These are phyloP conservation scores for Alouatta palliata DNA, from an alignment of 2,113 vertebrate species.

Conservation along the genomic window DNA sequence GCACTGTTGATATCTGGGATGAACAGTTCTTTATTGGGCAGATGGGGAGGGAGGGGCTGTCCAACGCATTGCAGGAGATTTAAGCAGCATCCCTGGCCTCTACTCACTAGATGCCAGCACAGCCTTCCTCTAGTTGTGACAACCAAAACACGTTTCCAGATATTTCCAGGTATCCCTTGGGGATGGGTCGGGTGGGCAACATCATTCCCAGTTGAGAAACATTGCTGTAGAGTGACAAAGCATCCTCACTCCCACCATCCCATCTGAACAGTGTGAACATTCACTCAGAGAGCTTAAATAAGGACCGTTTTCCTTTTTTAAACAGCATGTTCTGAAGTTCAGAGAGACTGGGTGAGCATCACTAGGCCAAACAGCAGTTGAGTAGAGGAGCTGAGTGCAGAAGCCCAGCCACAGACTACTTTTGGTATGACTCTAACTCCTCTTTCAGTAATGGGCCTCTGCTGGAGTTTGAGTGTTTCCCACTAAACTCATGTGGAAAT, in stretches of 20 bases:
- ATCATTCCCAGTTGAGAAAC: not conserved
- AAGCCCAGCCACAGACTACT: not conserved
- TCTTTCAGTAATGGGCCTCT: rapidly evolving
- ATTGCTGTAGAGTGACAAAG: not conserved
- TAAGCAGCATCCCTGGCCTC: not conserved
- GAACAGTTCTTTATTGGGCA: rapidly evolving
- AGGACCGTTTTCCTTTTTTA: rapidly evolving
- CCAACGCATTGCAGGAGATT: rapidly evolving
- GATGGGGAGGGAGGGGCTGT: not conserved
- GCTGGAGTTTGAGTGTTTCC: not conserved
- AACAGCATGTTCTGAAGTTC: not conserved
- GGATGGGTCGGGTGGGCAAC: too few relatives aligned
- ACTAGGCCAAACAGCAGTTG: not conserved
- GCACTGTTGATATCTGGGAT: rapidly evolving
- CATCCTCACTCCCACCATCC: not conserved
- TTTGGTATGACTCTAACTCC: not conserved
- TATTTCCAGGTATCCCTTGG: not conserved
- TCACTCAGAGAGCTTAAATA: not conserved
- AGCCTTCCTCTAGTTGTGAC: too few relatives aligned
- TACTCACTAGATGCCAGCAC: not conserved
- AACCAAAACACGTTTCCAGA: not conserved
- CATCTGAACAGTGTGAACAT: rapidly evolving
- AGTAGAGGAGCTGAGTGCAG: not conserved
- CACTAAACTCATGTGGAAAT: not conserved
- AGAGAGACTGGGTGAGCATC: not conserved